These are phyloP conservation scores for Phrynocephalus guinanensis DNA, from an alignment of 2,797 vertebrate species.

Conservation along the genomic window DNA sequence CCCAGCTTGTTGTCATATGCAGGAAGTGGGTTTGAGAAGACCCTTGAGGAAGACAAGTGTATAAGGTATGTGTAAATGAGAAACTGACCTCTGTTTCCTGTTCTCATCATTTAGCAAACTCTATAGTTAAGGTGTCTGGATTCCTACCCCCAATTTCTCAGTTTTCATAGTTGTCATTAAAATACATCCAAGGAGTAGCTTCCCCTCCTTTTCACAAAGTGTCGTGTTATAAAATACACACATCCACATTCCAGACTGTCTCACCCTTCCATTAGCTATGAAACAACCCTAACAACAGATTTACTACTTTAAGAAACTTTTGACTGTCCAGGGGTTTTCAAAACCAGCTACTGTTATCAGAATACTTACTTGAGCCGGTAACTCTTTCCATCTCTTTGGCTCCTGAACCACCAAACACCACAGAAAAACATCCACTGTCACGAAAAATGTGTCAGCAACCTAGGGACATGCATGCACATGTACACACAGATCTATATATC, in stretches of 20 bases:
- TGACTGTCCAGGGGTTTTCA: background rate
- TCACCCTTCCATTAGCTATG: background rate
- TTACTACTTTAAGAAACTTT: background rate
- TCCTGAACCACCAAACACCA: background rate
- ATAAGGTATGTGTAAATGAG: background rate
- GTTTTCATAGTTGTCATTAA: background rate
- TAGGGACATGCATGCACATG: background rate
- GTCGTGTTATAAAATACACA: background rate
- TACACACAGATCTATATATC: too few species aligned
- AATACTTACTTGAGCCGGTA: constrained; percentile 25
- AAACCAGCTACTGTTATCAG: background rate
- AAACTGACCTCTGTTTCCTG: background rate
- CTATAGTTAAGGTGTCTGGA: background rate
- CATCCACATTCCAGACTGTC: background rate
- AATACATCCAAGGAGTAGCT: background rate
- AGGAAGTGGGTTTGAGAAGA: background rate
- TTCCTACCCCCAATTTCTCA: background rate
- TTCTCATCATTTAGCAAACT: background rate
- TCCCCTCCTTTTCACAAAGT: background rate
- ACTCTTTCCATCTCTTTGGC: background rate
- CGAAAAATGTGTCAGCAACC: background rate
- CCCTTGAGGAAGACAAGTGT: background rate
- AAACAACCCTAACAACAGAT: background rate
- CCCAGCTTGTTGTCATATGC: background rate
- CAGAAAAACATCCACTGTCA: background rate